Evolutionary conservation across 2,797 vertebrate species (phyloP), one percentile per base, ranked within the genome.

Genomic region (Leptatherina wallacei): DNA sequence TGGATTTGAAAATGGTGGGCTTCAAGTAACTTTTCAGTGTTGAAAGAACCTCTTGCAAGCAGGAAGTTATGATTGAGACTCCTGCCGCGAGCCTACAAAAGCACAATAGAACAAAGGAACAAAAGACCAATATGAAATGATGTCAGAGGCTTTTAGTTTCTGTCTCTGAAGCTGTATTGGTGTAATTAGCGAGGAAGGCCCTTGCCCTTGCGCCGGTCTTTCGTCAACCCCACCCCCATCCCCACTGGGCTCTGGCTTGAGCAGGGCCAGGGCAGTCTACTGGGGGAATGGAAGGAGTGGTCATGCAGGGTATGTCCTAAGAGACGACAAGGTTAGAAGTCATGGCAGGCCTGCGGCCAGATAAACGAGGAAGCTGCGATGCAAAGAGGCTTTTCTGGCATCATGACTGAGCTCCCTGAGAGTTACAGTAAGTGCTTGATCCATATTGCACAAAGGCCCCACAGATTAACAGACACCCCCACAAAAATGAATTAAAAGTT

Each of bases 131-230:
- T 83, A 89, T 91, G 78, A 90, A 88, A 83, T 87, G 68, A 84
- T 92, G 89, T 93, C 82, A 85, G 78, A 90, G 83, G 84, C 78
- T 83, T 62, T 79, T 57, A 6, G 82, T 81, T 81, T 85, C 69
- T 75, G 84, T 92, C 92, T 92, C 89, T 74, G 61, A 88, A 92
- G 91, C 82, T 91, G 80, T 77, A 85, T 91, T 84, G 83, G 80
- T 81, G 87, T 94, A 93, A 95, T 95, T 93, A 94, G 91, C 69
- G 32, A 89, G 85, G 86, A 92, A 88, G 87, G 81, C 89, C 88
- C 88, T 91, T 91, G 89, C 90, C 91, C 92, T 93, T 81, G 69
- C 85, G 27, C 81, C 71, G 65, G 77, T 75, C 80, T 82, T 82
- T 81, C 80, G 84, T 81, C 81, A 84, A 80, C 52, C 81, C 65